Conservation (phyloP, 1,140 invertebrate species). For the Elysia chlorotica region DNA sequence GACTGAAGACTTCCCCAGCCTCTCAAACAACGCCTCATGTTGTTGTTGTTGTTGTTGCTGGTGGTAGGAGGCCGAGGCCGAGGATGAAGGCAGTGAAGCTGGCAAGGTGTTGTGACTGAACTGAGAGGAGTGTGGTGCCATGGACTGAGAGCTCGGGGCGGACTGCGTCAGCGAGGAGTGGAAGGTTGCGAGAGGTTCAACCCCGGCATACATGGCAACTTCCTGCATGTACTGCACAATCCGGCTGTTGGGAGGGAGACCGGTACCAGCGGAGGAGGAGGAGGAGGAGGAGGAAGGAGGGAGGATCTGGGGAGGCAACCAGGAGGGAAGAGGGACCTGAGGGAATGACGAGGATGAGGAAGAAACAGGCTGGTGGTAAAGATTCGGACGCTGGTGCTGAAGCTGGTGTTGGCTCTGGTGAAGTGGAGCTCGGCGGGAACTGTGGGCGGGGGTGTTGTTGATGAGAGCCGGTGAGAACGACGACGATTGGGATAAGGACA, state of each 20-base stretch:
- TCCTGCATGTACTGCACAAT: conserved; percentile 60
- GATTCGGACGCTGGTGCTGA: background rate
- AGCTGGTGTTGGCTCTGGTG: background rate
- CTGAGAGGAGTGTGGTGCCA: background rate
- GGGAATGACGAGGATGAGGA: too few species aligned
- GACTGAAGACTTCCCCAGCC: conserved; percentile 12
- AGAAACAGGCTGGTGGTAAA: conserved; percentile 3
- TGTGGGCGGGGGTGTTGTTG: conserved; percentile 13
- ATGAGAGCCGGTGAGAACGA: background rate
- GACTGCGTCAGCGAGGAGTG: conserved; percentile 7
- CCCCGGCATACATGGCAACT: conserved; percentile 53
- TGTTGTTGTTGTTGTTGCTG: background rate
- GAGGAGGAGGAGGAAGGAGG: too few species aligned
- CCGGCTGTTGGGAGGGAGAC: conserved; percentile 38
- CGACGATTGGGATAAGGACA: background rate
- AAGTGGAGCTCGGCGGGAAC: background rate
- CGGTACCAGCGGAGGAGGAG: conserved; percentile 21
- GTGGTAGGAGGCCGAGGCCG: background rate
- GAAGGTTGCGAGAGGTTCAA: conserved; percentile 28
- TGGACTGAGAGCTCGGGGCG: background rate
- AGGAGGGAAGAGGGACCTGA: too few species aligned
- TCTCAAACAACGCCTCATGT: conserved; percentile 10
- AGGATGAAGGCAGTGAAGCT: background rate
- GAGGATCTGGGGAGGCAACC: too few species aligned
- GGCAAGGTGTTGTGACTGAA: too few species aligned